Conservation (phyloP, 1,140 invertebrate genomes). For the Pseudomyrmex cubaensis region DNA sequence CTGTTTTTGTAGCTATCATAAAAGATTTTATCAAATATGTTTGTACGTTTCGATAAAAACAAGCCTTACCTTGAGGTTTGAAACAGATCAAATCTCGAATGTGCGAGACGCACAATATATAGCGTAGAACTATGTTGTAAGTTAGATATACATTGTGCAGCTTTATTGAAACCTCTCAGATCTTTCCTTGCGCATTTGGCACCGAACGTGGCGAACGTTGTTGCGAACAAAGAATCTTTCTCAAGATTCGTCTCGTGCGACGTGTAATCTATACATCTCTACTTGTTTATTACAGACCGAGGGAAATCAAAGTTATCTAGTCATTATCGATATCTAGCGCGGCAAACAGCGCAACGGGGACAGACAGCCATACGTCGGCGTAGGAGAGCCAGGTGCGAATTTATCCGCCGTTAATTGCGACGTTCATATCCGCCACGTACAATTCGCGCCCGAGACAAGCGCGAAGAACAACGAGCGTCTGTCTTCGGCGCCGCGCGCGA, state of each 20-base stretch:
- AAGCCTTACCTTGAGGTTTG: background rate
- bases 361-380: background rate
- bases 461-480: too few species aligned
- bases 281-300: conserved; percentile 9
- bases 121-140: background rate
- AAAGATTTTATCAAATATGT: too few species aligned
- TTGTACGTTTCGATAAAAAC: background rate
- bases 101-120: background rate
- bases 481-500: background rate
- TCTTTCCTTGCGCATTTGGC: conserved; percentile 19
- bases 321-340: background rate
- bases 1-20: too few species aligned
- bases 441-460: conserved; percentile 4
- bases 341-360: background rate
- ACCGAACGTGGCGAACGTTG: background rate
- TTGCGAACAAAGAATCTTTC: background rate
- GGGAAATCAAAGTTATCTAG: background rate
- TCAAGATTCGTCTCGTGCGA: background rate
- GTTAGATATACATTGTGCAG: too few species aligned
- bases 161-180: conserved; percentile 3
- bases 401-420: conserved; percentile 10
- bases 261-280: background rate
- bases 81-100: conserved; percentile 1
- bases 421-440: conserved; percentile 11
- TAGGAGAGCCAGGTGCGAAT: background rate